Conservation (phyloP, 2,113 vertebrate species). For the Phoxinus phoxinus region DNA sequence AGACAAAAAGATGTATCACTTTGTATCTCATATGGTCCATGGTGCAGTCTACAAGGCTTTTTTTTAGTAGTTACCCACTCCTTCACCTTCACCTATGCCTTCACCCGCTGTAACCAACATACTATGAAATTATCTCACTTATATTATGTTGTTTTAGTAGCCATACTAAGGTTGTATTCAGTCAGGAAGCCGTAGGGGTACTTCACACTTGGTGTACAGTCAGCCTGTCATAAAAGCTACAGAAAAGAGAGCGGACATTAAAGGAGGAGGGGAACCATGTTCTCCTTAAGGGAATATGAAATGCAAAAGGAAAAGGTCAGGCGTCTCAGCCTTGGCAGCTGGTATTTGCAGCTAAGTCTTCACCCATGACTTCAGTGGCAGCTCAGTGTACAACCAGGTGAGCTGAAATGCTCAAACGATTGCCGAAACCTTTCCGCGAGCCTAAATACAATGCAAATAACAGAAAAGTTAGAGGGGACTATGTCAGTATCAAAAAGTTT, state of each 20-base stretch:
- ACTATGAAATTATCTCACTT: not conserved
- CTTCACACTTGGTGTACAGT: constrained; percentile 37
- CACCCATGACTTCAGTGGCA: constrained; percentile 39
- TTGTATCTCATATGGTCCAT: not conserved
- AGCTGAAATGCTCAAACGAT: constrained; percentile 53
- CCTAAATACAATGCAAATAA: constrained; percentile 35
- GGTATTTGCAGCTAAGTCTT: constrained; percentile 69
- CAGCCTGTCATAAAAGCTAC: constrained; percentile 35
- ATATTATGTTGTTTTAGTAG: not conserved
- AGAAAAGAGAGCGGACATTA: constrained; percentile 30
- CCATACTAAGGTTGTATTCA: not conserved
- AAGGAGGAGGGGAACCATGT: constrained; percentile 28
- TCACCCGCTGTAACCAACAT: not conserved
- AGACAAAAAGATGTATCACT: not conserved
- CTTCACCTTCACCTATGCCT: too few relatives aligned
- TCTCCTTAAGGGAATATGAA: constrained; percentile 61
- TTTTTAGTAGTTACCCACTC: not conserved
- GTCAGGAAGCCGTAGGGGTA: constrained; percentile 2
- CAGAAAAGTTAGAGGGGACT: not conserved
- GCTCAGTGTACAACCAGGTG: constrained; percentile 43
- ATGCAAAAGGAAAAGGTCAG: constrained; percentile 69
- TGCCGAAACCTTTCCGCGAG: constrained; percentile 30
- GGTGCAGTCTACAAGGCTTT: not conserved
- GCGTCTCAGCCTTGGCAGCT: constrained; percentile 64
- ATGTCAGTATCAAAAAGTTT: constrained; percentile 30